These are phyloP conservation scores for Drosophila punjabiensis DNA, from an alignment of 1,140 invertebrate genomes.

Conservation along the genomic window DNA sequence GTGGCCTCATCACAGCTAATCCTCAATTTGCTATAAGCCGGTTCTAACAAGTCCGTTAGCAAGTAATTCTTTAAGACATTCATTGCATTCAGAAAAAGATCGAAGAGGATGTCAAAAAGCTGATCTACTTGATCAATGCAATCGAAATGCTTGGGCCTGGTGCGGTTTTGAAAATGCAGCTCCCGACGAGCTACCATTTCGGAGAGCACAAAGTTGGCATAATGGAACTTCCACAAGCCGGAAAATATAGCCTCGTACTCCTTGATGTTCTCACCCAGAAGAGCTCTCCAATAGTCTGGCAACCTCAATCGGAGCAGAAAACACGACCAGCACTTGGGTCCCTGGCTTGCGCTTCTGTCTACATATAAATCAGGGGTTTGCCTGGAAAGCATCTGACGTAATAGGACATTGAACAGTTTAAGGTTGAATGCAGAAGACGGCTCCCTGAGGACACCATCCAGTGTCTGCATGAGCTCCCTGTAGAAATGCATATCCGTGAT, in stretches of 20 bases:
- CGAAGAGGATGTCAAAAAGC: conserved; percentile 18
- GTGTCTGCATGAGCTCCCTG: conserved; percentile 24
- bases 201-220: conserved; percentile 47
- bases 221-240: conserved; percentile 53
- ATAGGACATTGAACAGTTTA: conserved; percentile 14
- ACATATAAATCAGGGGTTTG: conserved; percentile 29
- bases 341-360: not conserved
- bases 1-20: not conserved
- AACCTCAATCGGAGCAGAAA: conserved; percentile 41
- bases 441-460: conserved; percentile 43
- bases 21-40: conserved; percentile 11
- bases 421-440: conserved; percentile 8
- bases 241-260: conserved; percentile 32
- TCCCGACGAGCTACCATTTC: conserved; percentile 30
- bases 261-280: conserved; percentile 17
- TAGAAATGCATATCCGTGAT: conserved; percentile 43
- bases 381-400: conserved; percentile 12
- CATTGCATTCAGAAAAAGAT: conserved; percentile 19
- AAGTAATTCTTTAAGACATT: conserved; percentile 30
- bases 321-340: conserved; percentile 39
- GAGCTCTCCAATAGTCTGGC: conserved; percentile 16
- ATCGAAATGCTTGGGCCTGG: not conserved
- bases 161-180: conserved; percentile 7
- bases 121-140: conserved; percentile 2
- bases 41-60: conserved; percentile 10